Evolutionary conservation across 2,797 vertebrate genomes (phyloP), one percentile per base, ranked within the genome.

Genomic region (Alcedo atthis): DNA sequence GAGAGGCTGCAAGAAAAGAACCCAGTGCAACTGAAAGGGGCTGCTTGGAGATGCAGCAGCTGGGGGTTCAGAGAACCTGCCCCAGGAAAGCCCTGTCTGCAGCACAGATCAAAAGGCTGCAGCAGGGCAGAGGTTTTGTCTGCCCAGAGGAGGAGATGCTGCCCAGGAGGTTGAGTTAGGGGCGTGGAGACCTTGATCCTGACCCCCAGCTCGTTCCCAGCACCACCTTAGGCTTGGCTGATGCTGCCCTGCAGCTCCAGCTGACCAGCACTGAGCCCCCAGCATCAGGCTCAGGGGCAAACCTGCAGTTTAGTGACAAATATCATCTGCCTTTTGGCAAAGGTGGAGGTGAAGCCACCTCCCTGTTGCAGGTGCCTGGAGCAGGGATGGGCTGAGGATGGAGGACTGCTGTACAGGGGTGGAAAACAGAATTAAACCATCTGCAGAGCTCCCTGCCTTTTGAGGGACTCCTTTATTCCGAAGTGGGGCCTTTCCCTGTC

Each of bases 401-500:
- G 43, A 57, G 43, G 20, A 10, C 58, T 22, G 33, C 67, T 33
- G n/a, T 18, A 5, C 14, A 4, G 10, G 66, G n/a, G 13, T 12
- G 42, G 28, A 17, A 46, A 79, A 62, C 43, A 49, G 4, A 30
- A 28, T 40, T 2, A 51, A 89, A 57, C 79, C 77, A 30, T 76
- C 88, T 89, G 88, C 87, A 77, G 45, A 67, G 55, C 75, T 90
- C 64, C 42, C 40, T 87, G 55, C 79, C 79, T 30, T 57, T 57
- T 62, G 32, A 92, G 35, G 76, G 40, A 66, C 46, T 59, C 26
- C 59, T 90, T 88, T 73, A 46, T 84, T 73, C 85, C 85, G 46
- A 82, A 90, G 59, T 48, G 81, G 59, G 68, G 53, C 76, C 76
- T 90, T 92, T 76, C 64, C 79, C 80, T 3, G 0, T 82, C 68